Base-by-base conservation (phyloP, 2,797 vertebrate species). In the Ambastaia sidthimunki region DNA sequence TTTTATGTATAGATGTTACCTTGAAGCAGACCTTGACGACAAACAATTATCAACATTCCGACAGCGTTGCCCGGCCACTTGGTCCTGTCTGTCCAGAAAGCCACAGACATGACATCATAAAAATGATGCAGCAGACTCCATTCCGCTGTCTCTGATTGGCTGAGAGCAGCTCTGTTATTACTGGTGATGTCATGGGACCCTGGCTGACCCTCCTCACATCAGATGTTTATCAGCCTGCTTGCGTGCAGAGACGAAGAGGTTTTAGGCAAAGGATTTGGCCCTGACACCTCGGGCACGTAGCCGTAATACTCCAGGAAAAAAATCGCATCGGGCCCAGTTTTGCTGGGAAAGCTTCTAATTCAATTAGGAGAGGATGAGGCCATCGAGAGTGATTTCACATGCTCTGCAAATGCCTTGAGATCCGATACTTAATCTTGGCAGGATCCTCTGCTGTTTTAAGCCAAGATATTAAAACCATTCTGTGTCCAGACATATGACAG, bases 301-400 rank as follows among this genome's bases (percentile, higher is more conserved):
- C 72, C 74, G 72, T 78, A 70, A 73, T 80, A 68, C 69, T 59
- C 70, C 25, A 37, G 23, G 28, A 77, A 75, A 66, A 75, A 78
- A 54, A 62, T 47, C 13, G 31, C 37, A 72, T 69, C 13, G 3
- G 77, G 88, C 84, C 76, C 68, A 81, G 83, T 87, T 83, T 71
- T 54, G 86, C 88, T 91, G 88, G 90, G 90, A 90, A 85, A 82
- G 52, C 86, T 86, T 87, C 87, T 93, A 93, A 94, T 94, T 94
- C 82, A 93, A 94, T 94, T 93, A 93, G 87, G 70, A 83, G 78
- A 69, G 89, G 89, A 90, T 90, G 88, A 90, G 87, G 89, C 86
- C 89, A 88, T 86, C 60, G 81, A 88, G 84, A 87, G 88, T 87
- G 83, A 89, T 90, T 92, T 91, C 89, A 91, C 88, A 91, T 90